These are phyloP conservation scores for Oncopodura yosiiana DNA, from an alignment of 1,140 invertebrate genomes.

Conservation along the genomic window DNA sequence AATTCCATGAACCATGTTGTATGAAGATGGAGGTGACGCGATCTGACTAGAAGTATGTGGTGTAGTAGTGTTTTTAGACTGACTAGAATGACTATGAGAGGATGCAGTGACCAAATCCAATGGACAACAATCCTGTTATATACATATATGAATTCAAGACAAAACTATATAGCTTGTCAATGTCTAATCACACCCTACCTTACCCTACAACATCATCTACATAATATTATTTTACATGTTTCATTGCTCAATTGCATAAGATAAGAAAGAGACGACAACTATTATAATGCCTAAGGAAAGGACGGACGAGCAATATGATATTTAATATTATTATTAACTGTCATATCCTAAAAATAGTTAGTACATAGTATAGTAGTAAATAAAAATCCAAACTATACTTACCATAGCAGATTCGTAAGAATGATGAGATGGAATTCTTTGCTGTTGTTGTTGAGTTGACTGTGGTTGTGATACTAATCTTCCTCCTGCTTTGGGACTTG, in stretches of 20 bases:
- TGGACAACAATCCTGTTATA: conserved; percentile 14
- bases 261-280: too few relatives aligned
- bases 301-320: too few relatives aligned
- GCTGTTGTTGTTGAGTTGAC: conserved; percentile 10
- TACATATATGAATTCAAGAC: not conserved
- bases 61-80: conserved; percentile 10
- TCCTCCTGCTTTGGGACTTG: conserved; percentile 34
- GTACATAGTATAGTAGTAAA: not conserved
- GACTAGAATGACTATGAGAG: conserved; percentile 10
- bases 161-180: not conserved
- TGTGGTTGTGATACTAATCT: conserved; percentile 25
- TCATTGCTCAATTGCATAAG: too few relatives aligned
- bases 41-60: not conserved
- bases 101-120: conserved; percentile 28
- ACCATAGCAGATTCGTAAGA: conserved; percentile 28
- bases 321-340: not conserved
- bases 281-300: too few relatives aligned
- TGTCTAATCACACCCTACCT: not conserved
- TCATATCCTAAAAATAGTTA: not conserved
- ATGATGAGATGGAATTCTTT: conserved; percentile 19
- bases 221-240: too few relatives aligned
- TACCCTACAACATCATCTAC: too few relatives aligned
- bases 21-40: conserved; percentile 13
- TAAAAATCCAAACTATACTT: conserved; percentile 6
- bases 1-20: conserved; percentile 5